Base-by-base conservation (phyloP, 2,888 invertebrate species). In the Folsomia manolachei region DNA sequence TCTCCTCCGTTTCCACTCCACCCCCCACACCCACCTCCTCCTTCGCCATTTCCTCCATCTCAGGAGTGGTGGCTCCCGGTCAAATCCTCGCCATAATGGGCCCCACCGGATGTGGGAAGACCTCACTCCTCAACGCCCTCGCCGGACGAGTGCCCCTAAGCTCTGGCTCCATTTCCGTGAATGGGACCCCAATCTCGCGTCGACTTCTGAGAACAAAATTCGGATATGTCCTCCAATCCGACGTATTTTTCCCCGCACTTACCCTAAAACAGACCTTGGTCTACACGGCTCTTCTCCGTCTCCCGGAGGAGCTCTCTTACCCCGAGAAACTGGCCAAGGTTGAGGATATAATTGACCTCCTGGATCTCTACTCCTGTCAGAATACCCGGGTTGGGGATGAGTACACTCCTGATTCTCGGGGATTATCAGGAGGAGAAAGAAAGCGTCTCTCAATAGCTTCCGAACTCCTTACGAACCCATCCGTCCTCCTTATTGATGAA, bases 351-450 rank as follows among this genome's bases (percentile, higher is more conserved):
- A 88, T 91, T 80, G 89, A 91, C 82, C 89, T 89, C 39, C 85
- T 92, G 81, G 91, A 91, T 82, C 86, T 92, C 81, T 87, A 86
- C 75, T 87, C 87, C 82, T 92, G 92, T 83, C 89, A 90, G 82
- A 88, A 92, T 82, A 92, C 91, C 77, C 87, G 89, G 80, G n/a
- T 14, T 39, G 7, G 91, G 9, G 90, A 90, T 82, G 88, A 89
- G 81, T 86, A 90, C 81, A 89, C 89, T 19, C 39, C 39, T 4
- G 4, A 4, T 4, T 2, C 51, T 79, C 86, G 91, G 69, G 92
- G 91, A 1, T 84, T 93, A 56, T 91, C 91, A 26, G 92, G 92
- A 0, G 92, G 92, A n/a, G 92, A 93, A 83, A 92, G 91, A 85
- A 92, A 92, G 82, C 85, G 92, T 81, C 90, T 91, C 25, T 92